Percentiles rank a stretch among this genome's conserved stretches.
Conservation (phyloP, 1,140 invertebrate genomes). For the Temnothorax longispinosus region DNA sequence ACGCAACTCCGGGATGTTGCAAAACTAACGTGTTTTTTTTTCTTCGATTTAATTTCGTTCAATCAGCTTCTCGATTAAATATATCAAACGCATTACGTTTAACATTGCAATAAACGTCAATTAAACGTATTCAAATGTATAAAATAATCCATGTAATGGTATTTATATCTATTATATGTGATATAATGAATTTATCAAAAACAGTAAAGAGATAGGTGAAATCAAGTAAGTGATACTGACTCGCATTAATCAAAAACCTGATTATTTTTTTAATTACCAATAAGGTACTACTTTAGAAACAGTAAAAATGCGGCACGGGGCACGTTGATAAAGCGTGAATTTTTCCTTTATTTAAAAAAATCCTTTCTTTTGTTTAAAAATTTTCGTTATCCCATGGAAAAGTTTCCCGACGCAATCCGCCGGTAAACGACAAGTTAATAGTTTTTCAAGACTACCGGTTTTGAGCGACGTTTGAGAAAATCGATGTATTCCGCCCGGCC, state of each 20-base stretch:
- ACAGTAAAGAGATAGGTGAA: background rate
- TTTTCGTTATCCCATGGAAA: background rate
- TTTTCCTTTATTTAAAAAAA: background rate
- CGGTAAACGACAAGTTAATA: background rate
- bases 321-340: background rate
- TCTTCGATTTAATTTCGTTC: slow-evolving; percentile 11
- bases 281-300: background rate
- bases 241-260: background rate
- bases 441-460: slow-evolving; percentile 23
- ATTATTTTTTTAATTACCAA: background rate
- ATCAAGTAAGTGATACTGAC: background rate
- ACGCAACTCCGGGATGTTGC: background rate
- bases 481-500: slow-evolving; percentile 45
- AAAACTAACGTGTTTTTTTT: slow-evolving; percentile 12
- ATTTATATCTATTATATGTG: slow-evolving; percentile 3
- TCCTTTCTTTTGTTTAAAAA: background rate
- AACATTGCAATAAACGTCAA: background rate
- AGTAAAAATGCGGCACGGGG: background rate
- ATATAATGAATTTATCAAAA: background rate
- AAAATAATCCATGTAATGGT: background rate
- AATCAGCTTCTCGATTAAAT: background rate
- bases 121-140: slow-evolving; percentile 13
- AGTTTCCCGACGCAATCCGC: background rate
- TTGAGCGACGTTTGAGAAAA: slow-evolving; percentile 35
- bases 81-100: background rate